phyloP scores from a whole-genome alignment of 2,113 vertebrate genomes.

The Progne subis region DNA sequence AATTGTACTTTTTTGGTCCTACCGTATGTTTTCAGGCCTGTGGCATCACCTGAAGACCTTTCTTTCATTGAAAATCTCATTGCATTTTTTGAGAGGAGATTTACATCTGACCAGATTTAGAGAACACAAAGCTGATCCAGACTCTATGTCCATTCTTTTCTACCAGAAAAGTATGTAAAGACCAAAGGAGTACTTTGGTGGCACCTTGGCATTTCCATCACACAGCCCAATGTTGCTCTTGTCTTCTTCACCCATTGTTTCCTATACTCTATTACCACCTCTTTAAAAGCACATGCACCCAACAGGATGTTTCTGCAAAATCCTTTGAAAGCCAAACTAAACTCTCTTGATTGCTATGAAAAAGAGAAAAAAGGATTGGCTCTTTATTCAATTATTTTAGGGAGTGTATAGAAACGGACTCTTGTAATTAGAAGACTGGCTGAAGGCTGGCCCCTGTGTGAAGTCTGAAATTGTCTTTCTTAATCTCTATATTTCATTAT shows the following conservation, averaged over 20 bases:
- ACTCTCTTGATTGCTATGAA: not conserved
- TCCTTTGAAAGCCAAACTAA: not conserved
- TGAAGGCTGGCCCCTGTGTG: not conserved
- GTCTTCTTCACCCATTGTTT: not conserved
- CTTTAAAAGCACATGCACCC: not conserved
- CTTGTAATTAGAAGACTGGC: accelerated
- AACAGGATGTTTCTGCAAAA: not conserved
- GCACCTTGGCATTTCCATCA: not conserved
- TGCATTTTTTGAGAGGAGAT: not conserved
- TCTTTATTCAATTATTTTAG: not conserved
- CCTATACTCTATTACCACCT: not conserved
- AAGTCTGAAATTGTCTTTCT: not conserved
- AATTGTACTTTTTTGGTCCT: not conserved
- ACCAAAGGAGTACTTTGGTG: not conserved
- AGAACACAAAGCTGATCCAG: not conserved
- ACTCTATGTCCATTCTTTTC: not conserved
- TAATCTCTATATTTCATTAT: not conserved
- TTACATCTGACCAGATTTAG: not conserved
- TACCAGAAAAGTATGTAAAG: not conserved
- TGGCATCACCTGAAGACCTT: not conserved
- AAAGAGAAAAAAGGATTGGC: not conserved
- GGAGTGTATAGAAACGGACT: not conserved
- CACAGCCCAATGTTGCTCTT: not conserved
- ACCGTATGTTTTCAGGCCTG: not conserved
- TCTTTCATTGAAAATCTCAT: not conserved